Conservation (phyloP, 1,140 invertebrate genomes). For the Diuraphis noxia region DNA sequence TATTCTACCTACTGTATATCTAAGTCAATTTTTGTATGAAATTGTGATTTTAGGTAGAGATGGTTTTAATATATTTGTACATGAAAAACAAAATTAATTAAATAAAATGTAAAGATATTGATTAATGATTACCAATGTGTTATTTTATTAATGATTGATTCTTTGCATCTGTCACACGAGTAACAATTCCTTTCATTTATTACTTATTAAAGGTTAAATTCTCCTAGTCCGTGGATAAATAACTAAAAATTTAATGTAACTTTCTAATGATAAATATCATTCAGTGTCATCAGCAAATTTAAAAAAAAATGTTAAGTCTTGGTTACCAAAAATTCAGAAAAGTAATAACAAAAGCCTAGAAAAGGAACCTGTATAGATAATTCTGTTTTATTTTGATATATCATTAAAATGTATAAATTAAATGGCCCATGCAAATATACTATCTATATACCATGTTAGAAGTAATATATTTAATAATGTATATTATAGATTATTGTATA, state of each 20-base stretch:
- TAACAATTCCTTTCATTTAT: neutral
- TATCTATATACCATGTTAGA: too few species aligned
- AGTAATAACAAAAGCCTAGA: too few species aligned
- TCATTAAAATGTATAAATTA: too few species aligned
- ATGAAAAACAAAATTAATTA: slow-evolving; percentile 29
- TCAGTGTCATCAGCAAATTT: neutral
- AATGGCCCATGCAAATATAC: too few species aligned
- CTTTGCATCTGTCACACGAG: neutral
- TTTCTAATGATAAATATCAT: neutral
- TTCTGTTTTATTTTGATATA: too few species aligned
- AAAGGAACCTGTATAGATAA: too few species aligned
- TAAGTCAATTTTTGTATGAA: slow-evolving; percentile 35
- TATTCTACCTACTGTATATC: neutral
- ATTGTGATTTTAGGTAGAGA: slow-evolving; percentile 39
- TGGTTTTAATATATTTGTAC: slow-evolving; percentile 43
- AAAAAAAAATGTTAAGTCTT: too few species aligned
- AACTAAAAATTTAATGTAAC: neutral
- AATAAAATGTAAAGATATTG: slow-evolving; percentile 4
- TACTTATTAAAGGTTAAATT: neutral
- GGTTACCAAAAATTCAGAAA: too few species aligned
- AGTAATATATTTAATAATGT: too few species aligned
- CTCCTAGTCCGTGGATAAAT: neutral
- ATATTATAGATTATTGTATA: too few species aligned
- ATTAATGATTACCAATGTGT: too few species aligned
- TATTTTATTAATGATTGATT: neutral